These are phyloP conservation scores for Eustalomyia histrio DNA, from an alignment of 2,888 invertebrate genomes.

Conservation along the genomic window DNA sequence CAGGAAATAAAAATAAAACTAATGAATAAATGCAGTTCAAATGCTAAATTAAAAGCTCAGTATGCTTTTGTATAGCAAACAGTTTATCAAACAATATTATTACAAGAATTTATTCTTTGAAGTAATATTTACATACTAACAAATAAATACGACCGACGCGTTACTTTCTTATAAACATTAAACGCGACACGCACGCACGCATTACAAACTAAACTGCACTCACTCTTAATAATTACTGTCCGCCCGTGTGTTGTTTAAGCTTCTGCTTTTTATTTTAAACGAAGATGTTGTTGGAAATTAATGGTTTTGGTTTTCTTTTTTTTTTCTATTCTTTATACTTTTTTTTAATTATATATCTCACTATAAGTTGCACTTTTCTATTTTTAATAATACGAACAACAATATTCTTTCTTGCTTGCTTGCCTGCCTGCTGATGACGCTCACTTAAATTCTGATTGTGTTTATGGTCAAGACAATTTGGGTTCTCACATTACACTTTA, in stretches of 20 bases:
- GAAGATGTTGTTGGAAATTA: slow-evolving; percentile 15
- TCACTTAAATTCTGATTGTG: slow-evolving; percentile 14
- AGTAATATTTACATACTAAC: slow-evolving; percentile 3
- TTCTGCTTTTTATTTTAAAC: slow-evolving; percentile 16
- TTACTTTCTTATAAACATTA: slow-evolving; percentile 42
- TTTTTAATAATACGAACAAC: slow-evolving; percentile 3
- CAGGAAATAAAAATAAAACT: too few species aligned
- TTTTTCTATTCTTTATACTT: slow-evolving; percentile 7
- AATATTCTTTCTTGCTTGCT: slow-evolving; percentile 1
- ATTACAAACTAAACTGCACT: slow-evolving; percentile 3
- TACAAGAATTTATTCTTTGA: not conserved
- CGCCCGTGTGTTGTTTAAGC: slow-evolving; percentile 21
- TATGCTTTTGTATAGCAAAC: too few species aligned
- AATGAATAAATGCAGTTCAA: too few species aligned
- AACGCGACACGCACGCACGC: slow-evolving; percentile 48
- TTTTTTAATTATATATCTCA: not conserved
- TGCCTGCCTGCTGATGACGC: slow-evolving; percentile 35
- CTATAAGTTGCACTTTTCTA: slow-evolving; percentile 10
- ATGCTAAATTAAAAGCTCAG: too few species aligned
- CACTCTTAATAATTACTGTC: slow-evolving; percentile 21
- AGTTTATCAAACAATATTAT: too few species aligned
- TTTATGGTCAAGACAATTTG: slow-evolving; percentile 57
- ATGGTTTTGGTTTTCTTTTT: slow-evolving; percentile 24
- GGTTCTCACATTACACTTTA: slow-evolving; percentile 55
- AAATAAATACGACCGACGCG: not conserved